phyloP scores from a whole-genome alignment of 2,113 vertebrate species.

The Motacilla alba region DNA sequence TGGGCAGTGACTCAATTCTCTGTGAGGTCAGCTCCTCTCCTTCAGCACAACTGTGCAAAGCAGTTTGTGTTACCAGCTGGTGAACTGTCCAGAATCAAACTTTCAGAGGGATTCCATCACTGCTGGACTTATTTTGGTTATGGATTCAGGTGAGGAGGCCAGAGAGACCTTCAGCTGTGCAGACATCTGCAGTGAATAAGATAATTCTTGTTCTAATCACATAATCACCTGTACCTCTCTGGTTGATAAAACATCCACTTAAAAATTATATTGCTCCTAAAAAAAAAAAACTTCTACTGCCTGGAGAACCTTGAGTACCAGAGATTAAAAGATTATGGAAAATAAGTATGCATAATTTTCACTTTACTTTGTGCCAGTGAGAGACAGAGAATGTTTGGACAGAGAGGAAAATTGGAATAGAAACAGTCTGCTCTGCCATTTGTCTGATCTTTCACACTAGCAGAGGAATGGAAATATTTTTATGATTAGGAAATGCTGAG shows the following conservation, averaged over 20 bases:
- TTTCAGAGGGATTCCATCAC: background rate
- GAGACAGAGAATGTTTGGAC: slow-evolving; percentile 29
- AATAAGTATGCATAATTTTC: slow-evolving; percentile 3
- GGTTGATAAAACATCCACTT: background rate
- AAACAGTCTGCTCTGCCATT: slow-evolving; percentile 48
- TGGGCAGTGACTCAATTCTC: background rate
- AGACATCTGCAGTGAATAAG: background rate
- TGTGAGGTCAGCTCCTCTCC: background rate
- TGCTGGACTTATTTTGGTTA: background rate
- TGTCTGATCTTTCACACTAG: slow-evolving; percentile 27
- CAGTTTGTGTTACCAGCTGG: background rate
- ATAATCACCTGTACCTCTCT: background rate
- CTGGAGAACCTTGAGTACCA: background rate
- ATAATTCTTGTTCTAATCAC: background rate
- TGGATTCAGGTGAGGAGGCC: background rate
- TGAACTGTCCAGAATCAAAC: background rate
- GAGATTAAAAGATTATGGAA: slow-evolving; percentile 34
- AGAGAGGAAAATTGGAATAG: background rate
- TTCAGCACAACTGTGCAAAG: background rate
- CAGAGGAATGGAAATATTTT: slow-evolving; percentile 19
- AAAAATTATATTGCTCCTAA: background rate
- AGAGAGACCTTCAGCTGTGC: slow-evolving; percentile 2
- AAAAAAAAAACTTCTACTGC: background rate
- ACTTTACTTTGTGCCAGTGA: slow-evolving; percentile 34
- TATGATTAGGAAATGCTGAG: background rate